Percentiles rank a stretch among this genome's conserved stretches.
Conservation (phyloP, 2,113 vertebrate species). For the Petromus typicus region DNA sequence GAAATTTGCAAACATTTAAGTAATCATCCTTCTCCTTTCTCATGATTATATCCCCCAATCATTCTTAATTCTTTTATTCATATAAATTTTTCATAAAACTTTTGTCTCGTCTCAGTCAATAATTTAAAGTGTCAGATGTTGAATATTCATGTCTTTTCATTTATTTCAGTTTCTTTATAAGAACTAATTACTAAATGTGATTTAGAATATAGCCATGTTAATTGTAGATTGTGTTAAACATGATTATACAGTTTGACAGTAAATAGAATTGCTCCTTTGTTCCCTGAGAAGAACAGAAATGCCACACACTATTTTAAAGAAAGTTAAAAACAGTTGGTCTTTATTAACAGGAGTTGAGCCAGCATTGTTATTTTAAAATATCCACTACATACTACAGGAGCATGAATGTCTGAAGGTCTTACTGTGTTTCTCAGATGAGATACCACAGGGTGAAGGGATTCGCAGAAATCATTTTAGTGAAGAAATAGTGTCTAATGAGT, state of each 20-base stretch:
- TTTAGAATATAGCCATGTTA: neutral
- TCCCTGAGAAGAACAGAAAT: neutral
- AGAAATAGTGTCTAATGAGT: neutral
- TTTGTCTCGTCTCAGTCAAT: slow-evolving; percentile 18
- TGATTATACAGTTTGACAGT: neutral
- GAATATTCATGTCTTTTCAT: neutral
- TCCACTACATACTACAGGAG: neutral
- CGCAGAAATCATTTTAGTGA: neutral
- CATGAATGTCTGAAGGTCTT: neutral
- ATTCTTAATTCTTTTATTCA: neutral
- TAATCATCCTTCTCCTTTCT: neutral
- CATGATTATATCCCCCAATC: neutral
- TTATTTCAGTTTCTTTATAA: neutral
- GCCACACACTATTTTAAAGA: neutral
- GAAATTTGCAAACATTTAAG: neutral
- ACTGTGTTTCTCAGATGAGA: neutral
- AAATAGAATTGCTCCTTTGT: neutral
- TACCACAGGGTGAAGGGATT: accelerated
- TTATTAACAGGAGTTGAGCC: neutral
- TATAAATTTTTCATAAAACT: neutral
- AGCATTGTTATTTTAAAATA: neutral
- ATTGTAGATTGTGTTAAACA: neutral
- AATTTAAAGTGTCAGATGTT: neutral
- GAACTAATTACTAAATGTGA: neutral
- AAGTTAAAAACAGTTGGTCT: neutral